A percentile compares a stretch with the other conserved stretches of the same genome.
Conservation (phyloP, 2,888 invertebrate species). For the Subacronicta megacephala region DNA sequence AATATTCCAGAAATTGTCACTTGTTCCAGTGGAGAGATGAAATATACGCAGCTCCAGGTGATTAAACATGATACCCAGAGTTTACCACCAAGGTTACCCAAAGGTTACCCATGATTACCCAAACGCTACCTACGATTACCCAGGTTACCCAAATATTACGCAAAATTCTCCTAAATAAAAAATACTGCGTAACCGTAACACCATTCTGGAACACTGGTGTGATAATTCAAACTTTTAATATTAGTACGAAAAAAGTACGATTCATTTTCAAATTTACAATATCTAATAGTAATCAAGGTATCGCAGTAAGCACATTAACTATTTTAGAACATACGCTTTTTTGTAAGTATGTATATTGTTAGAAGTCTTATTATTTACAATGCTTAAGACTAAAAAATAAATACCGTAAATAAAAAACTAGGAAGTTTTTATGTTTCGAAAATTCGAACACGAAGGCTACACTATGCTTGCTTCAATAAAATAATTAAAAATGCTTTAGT, state of each 20-base stretch:
- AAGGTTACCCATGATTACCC: not conserved
- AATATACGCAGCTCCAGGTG: too few species aligned
- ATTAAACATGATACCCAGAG: not conserved
- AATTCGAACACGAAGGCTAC: too few species aligned
- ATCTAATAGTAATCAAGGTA: constrained; percentile 56
- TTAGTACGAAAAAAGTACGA: constrained; percentile 10
- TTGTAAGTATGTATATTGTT: constrained; percentile 67
- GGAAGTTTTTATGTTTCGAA: constrained; percentile 21
- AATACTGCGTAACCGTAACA: not conserved
- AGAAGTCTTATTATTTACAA: constrained; percentile 62
- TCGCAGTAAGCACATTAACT: constrained; percentile 78
- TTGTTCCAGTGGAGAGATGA: too few species aligned
- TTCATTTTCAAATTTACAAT: constrained; percentile 40
- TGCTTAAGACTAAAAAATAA: constrained; percentile 53
- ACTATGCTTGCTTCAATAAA: too few species aligned
- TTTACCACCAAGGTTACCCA: not conserved
- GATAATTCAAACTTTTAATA: constrained; percentile 11
- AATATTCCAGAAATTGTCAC: not conserved
- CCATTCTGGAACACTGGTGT: not conserved
- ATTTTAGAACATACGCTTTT: constrained; percentile 88
- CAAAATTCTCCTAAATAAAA: not conserved
- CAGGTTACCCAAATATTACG: not conserved
- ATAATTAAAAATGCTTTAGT: too few species aligned
- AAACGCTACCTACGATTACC: too few species aligned
- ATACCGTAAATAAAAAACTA: constrained; percentile 26